A percentile compares a stretch with the other conserved stretches of the same genome.
phyloP scores from a whole-genome alignment of 2,888 invertebrate species.

The Thalpophila matura region DNA sequence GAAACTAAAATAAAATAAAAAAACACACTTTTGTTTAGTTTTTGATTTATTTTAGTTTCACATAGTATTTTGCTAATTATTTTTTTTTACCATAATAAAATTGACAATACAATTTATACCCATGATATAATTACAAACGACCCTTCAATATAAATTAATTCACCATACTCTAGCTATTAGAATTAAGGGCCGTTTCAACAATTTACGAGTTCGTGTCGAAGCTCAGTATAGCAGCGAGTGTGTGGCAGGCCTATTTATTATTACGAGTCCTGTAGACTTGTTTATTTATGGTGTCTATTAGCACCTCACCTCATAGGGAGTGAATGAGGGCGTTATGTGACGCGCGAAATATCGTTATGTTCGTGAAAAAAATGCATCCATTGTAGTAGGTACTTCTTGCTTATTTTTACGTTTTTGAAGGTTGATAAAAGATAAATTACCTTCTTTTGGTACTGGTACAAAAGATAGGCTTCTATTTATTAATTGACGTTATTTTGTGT shows the following conservation, averaged over 20 bases:
- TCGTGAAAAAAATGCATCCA: slow-evolving; percentile 9
- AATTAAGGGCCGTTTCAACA: slow-evolving; percentile 15
- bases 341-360: not conserved
- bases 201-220: slow-evolving; percentile 35
- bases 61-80: too few relatives aligned
- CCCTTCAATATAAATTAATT: slow-evolving; percentile 8
- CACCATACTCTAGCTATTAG: not conserved
- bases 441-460: not conserved
- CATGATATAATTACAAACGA: not conserved
- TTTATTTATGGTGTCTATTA: slow-evolving; percentile 59
- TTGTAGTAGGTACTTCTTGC: not conserved
- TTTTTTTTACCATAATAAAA: not conserved
- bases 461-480: too few relatives aligned
- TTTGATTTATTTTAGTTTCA: too few relatives aligned
- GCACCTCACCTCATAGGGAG: slow-evolving; percentile 22
- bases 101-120: not conserved
- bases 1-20: too few relatives aligned
- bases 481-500: too few relatives aligned
- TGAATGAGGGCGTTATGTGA: slow-evolving; percentile 7
- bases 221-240: slow-evolving; percentile 14
- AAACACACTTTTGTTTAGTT: too few relatives aligned
- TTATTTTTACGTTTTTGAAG: not conserved
- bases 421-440: not conserved
- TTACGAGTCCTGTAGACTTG: slow-evolving; percentile 48
- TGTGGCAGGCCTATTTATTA: slow-evolving; percentile 20